Base-by-base conservation (phyloP, 2,888 invertebrate species). In the Carpatolechia fugitivella region DNA sequence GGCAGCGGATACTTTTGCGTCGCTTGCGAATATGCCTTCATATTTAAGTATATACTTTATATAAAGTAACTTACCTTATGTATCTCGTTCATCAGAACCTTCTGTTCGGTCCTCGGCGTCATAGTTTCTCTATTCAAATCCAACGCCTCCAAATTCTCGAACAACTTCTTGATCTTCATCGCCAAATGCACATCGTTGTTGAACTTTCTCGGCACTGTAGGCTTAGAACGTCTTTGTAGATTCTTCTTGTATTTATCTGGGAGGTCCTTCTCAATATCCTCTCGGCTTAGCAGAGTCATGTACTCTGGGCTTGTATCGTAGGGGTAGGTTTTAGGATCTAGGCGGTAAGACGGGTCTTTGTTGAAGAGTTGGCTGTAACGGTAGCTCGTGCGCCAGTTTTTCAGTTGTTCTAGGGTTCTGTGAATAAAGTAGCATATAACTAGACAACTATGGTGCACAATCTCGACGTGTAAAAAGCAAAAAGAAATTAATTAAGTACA, bases 251-350 rank as follows among this genome's bases (percentile, higher is more conserved):
- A 87, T 59, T 89, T 88, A 56, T 90, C 85, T 0, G 91, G 90
- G 2, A 90, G 69, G 62, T 91, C 91, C 58, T 84, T 87, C 62
- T 90, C 81, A 14, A 88, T 77, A 49, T 89, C 87, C 29, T 87
- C 82, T 60, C 93, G 74, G 0, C 85, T 88, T 10, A 92, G 72
- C 7, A 92, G 74, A 16, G 81, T 83, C 72, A 91, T 86, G 64
- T 89, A 92, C n/a, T 92, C 90, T 0, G 91, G 81, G 62, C 90
- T 85, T 0, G 91, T 92, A 60, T 91, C 93, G 68, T 90, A 93
- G 1, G 92, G 91, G n/a, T 74, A 76, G 38, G 72, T 61, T 4
- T 76, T 72, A 0, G 77, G 64, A 3, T 72, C 68, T 44, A 80
- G 57, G 61, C 72, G 75, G 63, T 77, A 82, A 0, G 66, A 60